Base-by-base conservation (phyloP, 2,113 vertebrate species). In the Trematocara zebra region DNA sequence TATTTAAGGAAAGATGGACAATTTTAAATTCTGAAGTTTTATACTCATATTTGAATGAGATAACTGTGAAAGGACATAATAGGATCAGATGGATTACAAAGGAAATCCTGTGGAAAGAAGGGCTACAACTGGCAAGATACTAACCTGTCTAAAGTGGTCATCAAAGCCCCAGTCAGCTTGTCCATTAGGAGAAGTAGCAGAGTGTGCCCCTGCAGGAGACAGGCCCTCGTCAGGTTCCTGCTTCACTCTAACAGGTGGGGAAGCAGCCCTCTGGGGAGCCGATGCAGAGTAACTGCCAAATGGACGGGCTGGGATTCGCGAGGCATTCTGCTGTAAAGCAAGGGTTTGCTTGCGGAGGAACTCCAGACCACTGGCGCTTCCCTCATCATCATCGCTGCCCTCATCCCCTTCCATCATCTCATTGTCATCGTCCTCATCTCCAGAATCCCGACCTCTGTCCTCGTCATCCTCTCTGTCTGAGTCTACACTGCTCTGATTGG, bases 131-230 rank as follows among this genome's bases (percentile, higher is more conserved):
- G 26, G 35, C n/a, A 33, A 52, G 8, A 35, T 26, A 96, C 97
- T 96, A 90, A 99, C 98, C 98, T 98, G 98, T 94, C 98, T 98
- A 91, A 98, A 97, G 82, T 97, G 97, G 80, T 99, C 97, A 0
- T 99, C 98, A 89, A 96, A 95, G 81, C 95, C 95, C 97, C 98
- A 99, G 91, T 92, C 95, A 0, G 96, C 96, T 40, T 97, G 97
- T 44, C 96, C 97, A 0, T 97, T 95, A 0, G 97, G 90, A 14
- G 97, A 96, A 18, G 95, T 52, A 0, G 95, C 89, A 2, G 95
- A 96, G 0, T 96, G 94, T 14, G 93, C 94, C 3, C 92, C 96
- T 3, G 94, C 97, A 3, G 97, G 96, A 40, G 96, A 97, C 49
- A 94, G 81, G 51, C 96, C 93, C 80, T 98, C 97, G 49, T 97